phyloP scores from a whole-genome alignment of 1,140 invertebrate species.

The Ceratosolen fusciceps region DNA sequence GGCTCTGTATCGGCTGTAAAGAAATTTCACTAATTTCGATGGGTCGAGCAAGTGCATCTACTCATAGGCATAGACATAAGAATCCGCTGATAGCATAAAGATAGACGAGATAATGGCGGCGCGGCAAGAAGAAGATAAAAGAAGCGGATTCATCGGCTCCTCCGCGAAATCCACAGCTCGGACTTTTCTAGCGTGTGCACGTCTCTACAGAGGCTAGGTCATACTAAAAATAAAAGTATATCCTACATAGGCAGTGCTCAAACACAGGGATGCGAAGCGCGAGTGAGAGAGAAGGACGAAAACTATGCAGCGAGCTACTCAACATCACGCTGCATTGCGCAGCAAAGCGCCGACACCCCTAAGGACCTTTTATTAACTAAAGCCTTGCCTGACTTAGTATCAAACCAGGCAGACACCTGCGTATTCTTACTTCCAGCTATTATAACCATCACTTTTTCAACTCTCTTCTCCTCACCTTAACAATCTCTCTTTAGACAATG shows the following conservation, averaged over 20 bases:
- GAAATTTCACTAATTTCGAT: not conserved
- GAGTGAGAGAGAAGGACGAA: slow-evolving; percentile 22
- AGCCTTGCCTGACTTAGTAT: slow-evolving; percentile 69
- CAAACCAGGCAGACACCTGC: slow-evolving; percentile 67
- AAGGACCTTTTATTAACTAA: slow-evolving; percentile 67
- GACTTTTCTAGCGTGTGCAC: slow-evolving; percentile 44
- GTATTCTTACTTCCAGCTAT: slow-evolving; percentile 67
- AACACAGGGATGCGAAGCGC: not conserved
- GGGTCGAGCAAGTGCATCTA: not conserved
- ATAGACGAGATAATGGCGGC: not conserved
- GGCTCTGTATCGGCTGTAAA: not conserved
- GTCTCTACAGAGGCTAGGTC: not conserved
- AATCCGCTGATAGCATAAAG: not conserved
- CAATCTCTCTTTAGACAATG: not conserved
- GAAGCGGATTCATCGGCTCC: slow-evolving; percentile 28
- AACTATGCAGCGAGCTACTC: slow-evolving; percentile 49
- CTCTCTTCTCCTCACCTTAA: slow-evolving; percentile 50
- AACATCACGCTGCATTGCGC: slow-evolving; percentile 57
- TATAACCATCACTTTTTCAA: too few species aligned
- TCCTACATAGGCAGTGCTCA: not conserved
- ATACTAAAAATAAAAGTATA: slow-evolving; percentile 50
- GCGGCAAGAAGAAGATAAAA: slow-evolving; percentile 29
- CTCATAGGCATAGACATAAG: too few species aligned
- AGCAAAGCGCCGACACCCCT: slow-evolving; percentile 51
- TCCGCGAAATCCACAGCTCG: slow-evolving; percentile 24